These are phyloP conservation scores for Chesias legatella DNA, from an alignment of 2,888 invertebrate genomes.

Conservation along the genomic window DNA sequence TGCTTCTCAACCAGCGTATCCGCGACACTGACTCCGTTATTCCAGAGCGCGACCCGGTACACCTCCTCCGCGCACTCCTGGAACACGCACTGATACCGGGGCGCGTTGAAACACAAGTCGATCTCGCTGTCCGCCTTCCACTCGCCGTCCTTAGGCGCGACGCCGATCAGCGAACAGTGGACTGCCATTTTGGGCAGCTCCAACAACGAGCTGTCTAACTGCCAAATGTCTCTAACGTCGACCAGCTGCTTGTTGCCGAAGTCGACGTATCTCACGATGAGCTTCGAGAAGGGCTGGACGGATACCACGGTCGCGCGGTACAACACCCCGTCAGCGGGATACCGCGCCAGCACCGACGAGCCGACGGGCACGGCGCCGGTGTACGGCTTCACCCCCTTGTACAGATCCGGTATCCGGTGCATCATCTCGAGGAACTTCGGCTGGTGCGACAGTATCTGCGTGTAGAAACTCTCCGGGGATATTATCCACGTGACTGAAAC, in stretches of 20 bases:
- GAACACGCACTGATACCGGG: conserved; percentile 80
- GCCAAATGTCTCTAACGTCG: conserved; percentile 83
- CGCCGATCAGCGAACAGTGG: conserved; percentile 82
- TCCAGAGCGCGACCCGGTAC: conserved; percentile 73
- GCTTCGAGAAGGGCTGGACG: conserved; percentile 79
- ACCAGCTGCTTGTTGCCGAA: conserved; percentile 87
- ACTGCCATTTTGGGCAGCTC: conserved; percentile 85
- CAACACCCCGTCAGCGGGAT: conserved; percentile 85
- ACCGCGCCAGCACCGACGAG: conserved; percentile 84
- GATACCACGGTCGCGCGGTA: conserved; percentile 85
- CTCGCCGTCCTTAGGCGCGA: conserved; percentile 78
- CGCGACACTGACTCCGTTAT: conserved; percentile 68
- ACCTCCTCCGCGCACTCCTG: conserved; percentile 66
- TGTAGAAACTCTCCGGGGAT: conserved; percentile 86
- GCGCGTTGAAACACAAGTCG: conserved; percentile 82
- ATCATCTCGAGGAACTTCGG: conserved; percentile 84
- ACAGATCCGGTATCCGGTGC: conserved; percentile 85
- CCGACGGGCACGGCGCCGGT: conserved; percentile 75
- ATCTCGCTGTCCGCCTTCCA: conserved; percentile 81
- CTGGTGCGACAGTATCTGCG: conserved; percentile 75
- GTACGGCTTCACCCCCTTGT: conserved; percentile 75
- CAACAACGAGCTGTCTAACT: conserved; percentile 83
- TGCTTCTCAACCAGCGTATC: conserved; percentile 71
- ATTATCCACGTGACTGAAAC: conserved; percentile 87
- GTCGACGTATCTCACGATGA: conserved; percentile 86